Evolutionary conservation across 2,797 vertebrate genomes (phyloP), one percentile per base, ranked within the genome.

Genomic region (Scomberomorus guttatus): DNA sequence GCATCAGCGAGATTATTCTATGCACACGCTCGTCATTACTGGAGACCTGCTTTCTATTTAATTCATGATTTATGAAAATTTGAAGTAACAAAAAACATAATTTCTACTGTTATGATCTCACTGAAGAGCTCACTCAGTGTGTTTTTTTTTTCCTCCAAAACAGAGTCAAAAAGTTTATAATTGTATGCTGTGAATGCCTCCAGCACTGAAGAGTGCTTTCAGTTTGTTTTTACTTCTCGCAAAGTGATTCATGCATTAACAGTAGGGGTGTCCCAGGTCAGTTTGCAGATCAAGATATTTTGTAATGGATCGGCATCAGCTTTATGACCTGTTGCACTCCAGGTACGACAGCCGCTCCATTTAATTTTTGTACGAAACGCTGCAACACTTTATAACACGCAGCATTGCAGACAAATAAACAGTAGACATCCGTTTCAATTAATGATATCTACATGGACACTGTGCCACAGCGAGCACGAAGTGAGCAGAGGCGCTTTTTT

Each of bases 231-330:
- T 24, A 46, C 15, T 57, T 77, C 70, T 52, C 1, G 6, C 51
- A 67, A 74, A 18, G 37, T 58, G 62, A 83, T 32, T 37, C 79
- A 90, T 88, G 83, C 80, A 77, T 69, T 58, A 68, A 78, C 27
- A 62, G 51, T 37, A 74, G 79, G 84, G 78, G 89, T 84, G 85
- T 90, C 87, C 82, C 7, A 48, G 80, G 56, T 79, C 64, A 81
- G 27, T 82, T 57, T 82, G 34, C 22, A 63, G n/a, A 81, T 60
- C 2, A 51, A 57, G 25, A 4, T 2, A 20, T 70, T 69, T 82
- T 50, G 46, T 18, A 60, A 61, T 61, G 27, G 50, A 62, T 65
- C 13, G 12, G 3, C 37, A 51, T 34, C 44, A 4, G 42, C n/a
- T 50, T 20, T 68, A 2, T 14, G 68, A 73, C 24, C 13, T 52